Conservation (phyloP, 2,888 invertebrate genomes). For the Leptinotarsa juncta region DNA sequence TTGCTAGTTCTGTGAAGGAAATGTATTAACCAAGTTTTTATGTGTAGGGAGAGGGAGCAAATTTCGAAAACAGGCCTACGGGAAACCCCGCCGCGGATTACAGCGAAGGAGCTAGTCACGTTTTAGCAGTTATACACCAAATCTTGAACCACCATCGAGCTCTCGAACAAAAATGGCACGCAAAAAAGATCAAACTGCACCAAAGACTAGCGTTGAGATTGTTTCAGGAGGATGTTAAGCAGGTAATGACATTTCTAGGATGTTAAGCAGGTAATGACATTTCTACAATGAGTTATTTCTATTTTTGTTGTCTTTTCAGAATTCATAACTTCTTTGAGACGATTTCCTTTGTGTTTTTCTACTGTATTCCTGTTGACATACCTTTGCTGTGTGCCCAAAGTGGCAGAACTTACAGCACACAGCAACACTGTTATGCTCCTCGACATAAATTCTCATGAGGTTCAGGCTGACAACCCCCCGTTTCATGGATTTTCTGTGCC, state of each 20-base stretch:
- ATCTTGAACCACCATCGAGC: constrained; percentile 95
- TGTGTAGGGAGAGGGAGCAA: constrained; percentile 67
- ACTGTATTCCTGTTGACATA: no score
- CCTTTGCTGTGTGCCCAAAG: no score
- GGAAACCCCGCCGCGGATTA: constrained; percentile 95
- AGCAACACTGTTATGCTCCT: no score
- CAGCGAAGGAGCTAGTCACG: constrained; percentile 96
- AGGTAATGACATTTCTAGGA: constrained; percentile 75
- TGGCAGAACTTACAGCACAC: no score
- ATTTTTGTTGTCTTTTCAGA: neutral
- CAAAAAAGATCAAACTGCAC: constrained; percentile 93
- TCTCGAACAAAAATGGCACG: constrained; percentile 94
- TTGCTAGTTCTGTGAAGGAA: no score
- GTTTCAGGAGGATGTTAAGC: constrained; percentile 97
- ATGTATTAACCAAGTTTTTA: neutral
- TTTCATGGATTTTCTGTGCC: no score
- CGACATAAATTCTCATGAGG: no score
- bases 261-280: constrained; percentile 83
- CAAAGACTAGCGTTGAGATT: constrained; percentile 91
- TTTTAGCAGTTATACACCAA: constrained; percentile 95
- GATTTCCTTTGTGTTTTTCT: no score
- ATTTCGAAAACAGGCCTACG: constrained; percentile 69
- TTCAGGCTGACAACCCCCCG: no score
- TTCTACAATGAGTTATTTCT: constrained; percentile 23
- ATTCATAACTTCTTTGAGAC: no score